phyloP scores from a whole-genome alignment of 2,797 vertebrate genomes.

The Heteromormyrus szaboi region DNA sequence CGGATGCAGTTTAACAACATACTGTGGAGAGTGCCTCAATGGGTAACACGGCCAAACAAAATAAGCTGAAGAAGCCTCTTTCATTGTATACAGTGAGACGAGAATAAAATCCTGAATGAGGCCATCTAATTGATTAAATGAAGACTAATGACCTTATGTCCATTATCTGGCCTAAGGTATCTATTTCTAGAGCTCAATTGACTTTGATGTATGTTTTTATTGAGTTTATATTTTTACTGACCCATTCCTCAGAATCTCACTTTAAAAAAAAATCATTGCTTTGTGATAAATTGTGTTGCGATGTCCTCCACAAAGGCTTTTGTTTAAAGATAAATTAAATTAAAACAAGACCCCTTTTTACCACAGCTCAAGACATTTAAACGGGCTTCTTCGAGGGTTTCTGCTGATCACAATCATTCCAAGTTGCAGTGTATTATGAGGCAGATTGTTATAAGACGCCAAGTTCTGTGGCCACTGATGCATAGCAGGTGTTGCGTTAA shows the following conservation, averaged over 20 bases:
- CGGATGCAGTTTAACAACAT: background rate
- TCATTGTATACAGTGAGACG: background rate
- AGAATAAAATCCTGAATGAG: slow-evolving; percentile 13
- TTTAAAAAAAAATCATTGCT: background rate
- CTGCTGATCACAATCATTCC: background rate
- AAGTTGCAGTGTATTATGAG: background rate
- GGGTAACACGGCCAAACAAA: background rate
- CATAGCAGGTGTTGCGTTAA: background rate
- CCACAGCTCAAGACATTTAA: background rate
- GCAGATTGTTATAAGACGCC: background rate
- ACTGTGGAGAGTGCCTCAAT: no score
- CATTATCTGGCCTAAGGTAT: background rate
- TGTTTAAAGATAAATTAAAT: background rate
- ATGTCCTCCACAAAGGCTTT: background rate
- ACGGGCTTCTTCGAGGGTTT: background rate
- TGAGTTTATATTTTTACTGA: slow-evolving; percentile 11
- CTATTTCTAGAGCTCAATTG: slow-evolving; percentile 11
- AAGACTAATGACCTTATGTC: slow-evolving; percentile 12
- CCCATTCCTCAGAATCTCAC: background rate
- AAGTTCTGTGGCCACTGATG: background rate
- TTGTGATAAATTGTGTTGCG: background rate
- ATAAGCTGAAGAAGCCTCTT: background rate
- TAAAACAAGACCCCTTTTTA: background rate
- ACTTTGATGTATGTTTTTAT: slow-evolving; percentile 18
- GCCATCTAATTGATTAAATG: slow-evolving; percentile 11